Percentiles rank a stretch among this genome's conserved stretches.
These are phyloP conservation scores for Bacillus rossius DNA, from an alignment of 1,140 invertebrate genomes.

Conservation along the genomic window DNA sequence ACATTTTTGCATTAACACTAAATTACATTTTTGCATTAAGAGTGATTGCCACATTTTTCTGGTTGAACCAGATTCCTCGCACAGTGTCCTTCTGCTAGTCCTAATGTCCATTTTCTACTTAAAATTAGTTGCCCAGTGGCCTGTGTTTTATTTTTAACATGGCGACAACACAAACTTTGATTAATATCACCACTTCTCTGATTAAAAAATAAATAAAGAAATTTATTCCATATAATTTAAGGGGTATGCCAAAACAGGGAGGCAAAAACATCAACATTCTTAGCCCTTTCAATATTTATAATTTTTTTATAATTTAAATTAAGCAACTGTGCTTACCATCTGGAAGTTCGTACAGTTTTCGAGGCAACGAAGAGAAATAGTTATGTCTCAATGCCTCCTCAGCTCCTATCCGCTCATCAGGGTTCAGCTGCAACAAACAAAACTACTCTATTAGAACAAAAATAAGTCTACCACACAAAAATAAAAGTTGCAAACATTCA, in stretches of 20 bases:
- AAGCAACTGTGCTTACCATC: conserved; percentile 69
- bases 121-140: no score
- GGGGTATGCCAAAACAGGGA: no score
- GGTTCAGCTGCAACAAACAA: conserved; percentile 69
- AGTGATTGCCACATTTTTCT: no score
- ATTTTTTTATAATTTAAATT: neutral
- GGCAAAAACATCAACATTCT: neutral
- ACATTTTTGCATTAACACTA: no score
- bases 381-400: conserved; percentile 80
- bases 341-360: conserved; percentile 83
- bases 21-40: no score
- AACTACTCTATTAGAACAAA: no score
- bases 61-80: no score
- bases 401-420: conserved; percentile 79
- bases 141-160: no score
- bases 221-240: neutral
- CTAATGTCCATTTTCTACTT: no score
- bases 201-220: neutral
- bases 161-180: no score
- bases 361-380: conserved; percentile 87
- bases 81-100: no score
- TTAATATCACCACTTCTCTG: neutral
- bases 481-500: no score
- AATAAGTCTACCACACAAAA: conserved; percentile 7
- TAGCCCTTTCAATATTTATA: neutral